Evolutionary conservation across 2,888 invertebrate genomes (phyloP).

Genomic region (Caenorhabditis wallacei): DNA sequence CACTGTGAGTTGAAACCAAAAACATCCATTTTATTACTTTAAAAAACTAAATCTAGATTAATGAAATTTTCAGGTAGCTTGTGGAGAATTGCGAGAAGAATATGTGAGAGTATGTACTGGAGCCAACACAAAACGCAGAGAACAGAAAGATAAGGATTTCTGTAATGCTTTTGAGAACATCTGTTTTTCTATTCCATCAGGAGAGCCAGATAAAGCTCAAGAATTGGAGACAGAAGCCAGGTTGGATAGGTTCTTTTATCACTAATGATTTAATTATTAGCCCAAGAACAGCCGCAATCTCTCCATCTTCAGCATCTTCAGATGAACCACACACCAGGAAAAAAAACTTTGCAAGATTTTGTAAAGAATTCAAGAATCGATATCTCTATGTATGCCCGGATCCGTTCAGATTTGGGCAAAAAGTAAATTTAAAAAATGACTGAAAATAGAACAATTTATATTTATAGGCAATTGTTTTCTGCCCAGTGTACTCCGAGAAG

Average conservation of each 20-base stretch:
- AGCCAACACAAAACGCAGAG: conserved; percentile 44
- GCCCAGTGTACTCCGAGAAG: conserved; percentile 80
- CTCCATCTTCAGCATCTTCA: conserved; percentile 12
- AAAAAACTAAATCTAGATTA: no score
- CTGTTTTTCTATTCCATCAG: conserved; percentile 71
- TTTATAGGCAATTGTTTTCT: conserved; percentile 80
- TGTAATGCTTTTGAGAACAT: conserved; percentile 79
- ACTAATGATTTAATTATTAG: background rate
- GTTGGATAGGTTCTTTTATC: background rate
- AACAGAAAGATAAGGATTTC: conserved; percentile 67
- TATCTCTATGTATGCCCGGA: conserved; percentile 82
- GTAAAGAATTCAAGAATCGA: conserved; percentile 80
- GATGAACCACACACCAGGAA: conserved; percentile 48
- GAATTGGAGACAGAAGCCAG: background rate
- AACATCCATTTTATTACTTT: no score
- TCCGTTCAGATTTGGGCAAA: conserved; percentile 77
- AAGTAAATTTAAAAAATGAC: conserved; percentile 8
- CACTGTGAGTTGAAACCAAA: conserved; percentile 26
- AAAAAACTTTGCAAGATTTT: conserved; percentile 73
- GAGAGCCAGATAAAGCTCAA: conserved; percentile 53
- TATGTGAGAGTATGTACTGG: conserved; percentile 72
- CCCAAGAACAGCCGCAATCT: background rate
- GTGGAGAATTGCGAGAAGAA: conserved; percentile 75
- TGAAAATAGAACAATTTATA: background rate
- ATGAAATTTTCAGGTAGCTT: conserved; percentile 63